phyloP scores from a whole-genome alignment of 2,113 vertebrate species.

The Rhinolophus sinicus region DNA sequence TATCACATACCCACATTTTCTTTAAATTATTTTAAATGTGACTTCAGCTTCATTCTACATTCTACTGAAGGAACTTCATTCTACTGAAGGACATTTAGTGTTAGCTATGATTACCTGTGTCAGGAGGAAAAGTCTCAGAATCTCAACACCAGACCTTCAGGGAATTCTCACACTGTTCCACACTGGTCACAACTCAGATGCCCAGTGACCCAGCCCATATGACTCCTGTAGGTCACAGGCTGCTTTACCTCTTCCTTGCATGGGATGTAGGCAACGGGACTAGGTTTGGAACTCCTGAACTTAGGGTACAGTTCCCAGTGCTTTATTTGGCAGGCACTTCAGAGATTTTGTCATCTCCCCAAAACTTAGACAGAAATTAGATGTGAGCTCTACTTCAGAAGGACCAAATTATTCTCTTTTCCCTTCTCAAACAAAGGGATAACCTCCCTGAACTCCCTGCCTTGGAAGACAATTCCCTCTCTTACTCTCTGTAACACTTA shows the following conservation, averaged over 20 bases:
- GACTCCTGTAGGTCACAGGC: not conserved
- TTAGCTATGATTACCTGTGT: not conserved
- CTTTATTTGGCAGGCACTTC: not conserved
- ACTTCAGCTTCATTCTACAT: not conserved
- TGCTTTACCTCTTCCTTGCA: not conserved
- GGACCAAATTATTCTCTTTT: not conserved
- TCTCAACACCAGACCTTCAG: not conserved
- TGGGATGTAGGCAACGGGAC: not conserved
- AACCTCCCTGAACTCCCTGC: not conserved
- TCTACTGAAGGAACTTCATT: not conserved
- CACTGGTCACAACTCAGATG: not conserved
- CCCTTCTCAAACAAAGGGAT: not conserved
- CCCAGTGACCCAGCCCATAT: not conserved
- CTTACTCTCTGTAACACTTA: not conserved
- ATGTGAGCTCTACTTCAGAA: not conserved
- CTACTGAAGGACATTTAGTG: not conserved
- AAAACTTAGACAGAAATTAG: not conserved
- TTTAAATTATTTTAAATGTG: not conserved
- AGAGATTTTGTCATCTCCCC: not conserved
- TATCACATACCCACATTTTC: not conserved
- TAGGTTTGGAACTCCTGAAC: not conserved
- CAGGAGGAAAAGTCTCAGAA: not conserved
- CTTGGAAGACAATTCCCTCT: not conserved
- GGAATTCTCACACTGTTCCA: not conserved
- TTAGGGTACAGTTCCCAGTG: not conserved